Base-by-base conservation (phyloP, 1,140 invertebrate species). In the Ericerus pela region DNA sequence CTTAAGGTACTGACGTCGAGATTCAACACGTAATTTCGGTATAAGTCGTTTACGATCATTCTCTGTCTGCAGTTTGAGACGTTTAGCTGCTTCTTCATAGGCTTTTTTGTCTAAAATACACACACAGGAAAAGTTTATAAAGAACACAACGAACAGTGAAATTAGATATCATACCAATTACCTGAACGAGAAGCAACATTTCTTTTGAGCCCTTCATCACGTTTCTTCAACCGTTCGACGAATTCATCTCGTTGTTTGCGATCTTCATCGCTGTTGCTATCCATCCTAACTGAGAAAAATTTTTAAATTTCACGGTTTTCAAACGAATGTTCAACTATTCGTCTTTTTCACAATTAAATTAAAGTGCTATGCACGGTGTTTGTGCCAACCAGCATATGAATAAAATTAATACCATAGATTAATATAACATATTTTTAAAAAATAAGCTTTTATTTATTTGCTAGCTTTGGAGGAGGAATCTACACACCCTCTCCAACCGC, bases 61-160 rank as follows among this genome's bases (percentile, higher is more conserved):
- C 62, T 90, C 80, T 33, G 79, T 75, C 72, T 94, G 87, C 57
- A 96, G 67, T 68, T 95, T 89, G 1, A 96, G 72, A 16, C 93
- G 72, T 70, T 92, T 93, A 8, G 88, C 85, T 18, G 94, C 94
- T 73, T 96, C 92, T 73, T 90, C 87, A 69, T 82, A 88, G 0
- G 82, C 81, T 68, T 79, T 81, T 63, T 81, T 80, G 57, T 87
- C 85, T 57, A 41, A 51, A 57, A 51, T 59, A 22, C 24, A 26
- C 20, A 47, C 30, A 33, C n/a, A 33, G n/a, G 30, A 33, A 33
- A 33, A 10, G 30, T n/a, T 8, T n/a, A n/a, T n/a, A n/a, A n/a
- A n/a, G n/a, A n/a, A n/a, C n/a, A n/a, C n/a, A n/a, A n/a, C n/a
- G n/a, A n/a, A n/a, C n/a, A n/a, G n/a, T n/a, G n/a, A n/a, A n/a